These are phyloP conservation scores for Dioctria linearis DNA, from an alignment of 2,888 invertebrate genomes.

Conservation along the genomic window DNA sequence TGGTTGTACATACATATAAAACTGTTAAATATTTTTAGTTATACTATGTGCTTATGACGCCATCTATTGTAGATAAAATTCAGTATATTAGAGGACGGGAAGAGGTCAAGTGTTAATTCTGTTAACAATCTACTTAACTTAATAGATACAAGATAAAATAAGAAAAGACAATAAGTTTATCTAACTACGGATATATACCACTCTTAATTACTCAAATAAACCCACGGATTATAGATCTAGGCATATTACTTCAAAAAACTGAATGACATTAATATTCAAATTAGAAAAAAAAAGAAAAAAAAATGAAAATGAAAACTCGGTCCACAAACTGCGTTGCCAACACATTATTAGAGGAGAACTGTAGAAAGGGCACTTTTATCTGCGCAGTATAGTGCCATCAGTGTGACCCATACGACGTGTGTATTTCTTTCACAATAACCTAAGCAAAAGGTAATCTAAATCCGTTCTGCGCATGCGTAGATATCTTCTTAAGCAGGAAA, in stretches of 20 bases:
- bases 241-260: neutral
- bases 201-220: neutral
- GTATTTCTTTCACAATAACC: neutral
- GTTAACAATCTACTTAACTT: too few relatives aligned
- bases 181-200: neutral
- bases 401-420: neutral
- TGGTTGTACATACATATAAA: too few relatives aligned
- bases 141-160: too few relatives aligned
- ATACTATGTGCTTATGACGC: too few relatives aligned
- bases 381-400: neutral
- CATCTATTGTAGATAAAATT: too few relatives aligned
- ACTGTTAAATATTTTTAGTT: too few relatives aligned
- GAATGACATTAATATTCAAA: neutral
- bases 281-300: neutral
- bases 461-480: constrained; percentile 20
- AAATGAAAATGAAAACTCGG: neutral
- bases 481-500: constrained; percentile 44
- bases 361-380: neutral
- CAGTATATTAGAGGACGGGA: too few relatives aligned
- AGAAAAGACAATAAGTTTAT: too few relatives aligned
- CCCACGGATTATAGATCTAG: neutral
- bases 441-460: neutral
- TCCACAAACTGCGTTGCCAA: neutral
- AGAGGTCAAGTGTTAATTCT: too few relatives aligned
- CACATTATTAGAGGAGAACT: neutral